Evolutionary conservation across 2,113 vertebrate species (phyloP).

Genomic region (Reinhardtius hippoglossoides): DNA sequence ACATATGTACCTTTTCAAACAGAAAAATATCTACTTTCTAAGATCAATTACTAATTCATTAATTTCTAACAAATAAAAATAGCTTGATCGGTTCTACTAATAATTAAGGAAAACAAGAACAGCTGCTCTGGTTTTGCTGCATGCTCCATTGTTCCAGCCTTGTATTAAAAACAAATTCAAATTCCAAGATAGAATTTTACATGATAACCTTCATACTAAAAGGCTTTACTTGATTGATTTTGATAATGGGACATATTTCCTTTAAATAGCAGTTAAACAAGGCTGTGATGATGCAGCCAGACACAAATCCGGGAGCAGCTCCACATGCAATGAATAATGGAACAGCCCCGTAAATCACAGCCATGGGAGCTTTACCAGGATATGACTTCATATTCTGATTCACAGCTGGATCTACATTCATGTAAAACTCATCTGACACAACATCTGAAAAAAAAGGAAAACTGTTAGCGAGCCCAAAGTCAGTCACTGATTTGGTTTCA

Average conservation of each 20-base stretch:
- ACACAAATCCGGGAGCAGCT: conserved; percentile 10
- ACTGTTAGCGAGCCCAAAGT: not conserved
- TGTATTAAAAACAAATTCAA: not conserved
- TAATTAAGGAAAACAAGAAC: too few relatives aligned
- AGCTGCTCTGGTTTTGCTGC: too few relatives aligned
- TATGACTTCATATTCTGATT: conserved; percentile 21
- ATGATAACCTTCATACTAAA: too few relatives aligned
- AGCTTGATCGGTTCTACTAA: too few relatives aligned
- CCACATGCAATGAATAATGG: conserved; percentile 16
- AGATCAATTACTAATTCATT: too few relatives aligned
- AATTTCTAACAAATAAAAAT: too few relatives aligned
- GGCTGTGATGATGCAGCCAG: conserved; percentile 4
- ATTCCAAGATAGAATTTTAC: not conserved
- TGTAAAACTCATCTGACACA: conserved; percentile 7
- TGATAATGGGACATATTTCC: not conserved
- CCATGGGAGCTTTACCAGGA: not conserved
- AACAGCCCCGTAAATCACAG: not conserved
- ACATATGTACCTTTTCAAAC: too few relatives aligned
- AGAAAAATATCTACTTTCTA: too few relatives aligned
- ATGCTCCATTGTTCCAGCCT: too few relatives aligned
- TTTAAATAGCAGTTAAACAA: conserved; percentile 15
- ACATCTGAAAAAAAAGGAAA: not conserved
- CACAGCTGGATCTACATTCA: conserved; percentile 14
- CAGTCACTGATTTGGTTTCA: not conserved
- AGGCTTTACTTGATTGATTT: conserved; percentile 21